Base-by-base conservation (phyloP, 2,797 vertebrate species). In the Xenopus petersii region DNA sequence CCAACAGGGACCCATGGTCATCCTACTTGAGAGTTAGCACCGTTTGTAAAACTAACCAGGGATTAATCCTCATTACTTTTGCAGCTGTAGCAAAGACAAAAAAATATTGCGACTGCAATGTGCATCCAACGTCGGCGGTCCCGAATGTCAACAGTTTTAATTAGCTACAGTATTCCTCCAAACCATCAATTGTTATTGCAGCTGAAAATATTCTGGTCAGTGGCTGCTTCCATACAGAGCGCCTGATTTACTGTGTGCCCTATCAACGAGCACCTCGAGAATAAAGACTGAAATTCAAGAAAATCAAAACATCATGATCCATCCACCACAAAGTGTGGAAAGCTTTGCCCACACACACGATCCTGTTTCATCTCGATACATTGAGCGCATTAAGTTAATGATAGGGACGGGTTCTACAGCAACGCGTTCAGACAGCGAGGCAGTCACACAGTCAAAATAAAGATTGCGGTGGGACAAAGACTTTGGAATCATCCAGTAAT, bases 381-480 rank as follows among this genome's bases (percentile, higher is more conserved):
- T 64, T 17, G 62, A 70, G 62, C 71, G 63, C 62, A 79, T 79
- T 79, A 79, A 74, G 36, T 70, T 74, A 79, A 79, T 74, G 62
- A 74, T 64, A 70, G 67, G 54, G 33, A 60, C 73, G 55, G 66
- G 68, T 70, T 79, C 66, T 66, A 65, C 62, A 70, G n/a, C 76
- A 42, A 54, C 55, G 21, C 42, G 26, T 66, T 70, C 49, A 74
- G 71, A 79, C 66, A 54, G 59, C 12, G 49, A 73, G 68, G 65
- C 46, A 55, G 36, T 42, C 46, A 30, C 51, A 70, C 60, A 79
- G 77, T 79, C 77, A 74, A 79, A 79, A 79, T 74, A 79, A 70
- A 79, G 46, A 70, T 64, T 79, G 77, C 66, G 77, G 77, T 79
- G 47, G 70, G 62, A 74, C 71, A 79, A 79, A 74, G 77, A 60